Evolutionary conservation across 2,888 invertebrate species (phyloP), one percentile per base, ranked within the genome.

Genomic region (Branchellion lobata): DNA sequence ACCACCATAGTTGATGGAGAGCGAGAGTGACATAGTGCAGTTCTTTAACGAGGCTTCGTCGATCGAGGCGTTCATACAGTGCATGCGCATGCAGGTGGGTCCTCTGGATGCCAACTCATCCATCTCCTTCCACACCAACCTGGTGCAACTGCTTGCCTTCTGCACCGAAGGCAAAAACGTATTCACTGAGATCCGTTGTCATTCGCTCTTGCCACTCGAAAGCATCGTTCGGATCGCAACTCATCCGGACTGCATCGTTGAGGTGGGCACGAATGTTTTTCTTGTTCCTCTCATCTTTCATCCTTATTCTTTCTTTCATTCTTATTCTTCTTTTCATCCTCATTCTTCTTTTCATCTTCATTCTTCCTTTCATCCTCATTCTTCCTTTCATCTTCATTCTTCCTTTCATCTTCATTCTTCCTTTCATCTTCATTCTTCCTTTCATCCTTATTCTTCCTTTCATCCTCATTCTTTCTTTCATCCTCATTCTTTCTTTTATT

Each of bases 101-200:
- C 77, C 77, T 1, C 40, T 77, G 3, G 77, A 77, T 1, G 61
- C 36, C 3, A 18, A 65, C 8, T 77, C 77, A 3, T 24, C 65
- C 0, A n/a, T 77, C 18, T 24, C 27, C 61, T 77, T 57, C 40
- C 77, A 77, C 36, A 65, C 61, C 34, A 33, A 77, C 40, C 77
- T 77, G 5, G 77, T 77, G 5, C 61, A 77, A n/a, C 34, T 77
- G 34, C 40, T 77, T 2, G 77, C 77, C 27, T 77, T 27, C 33
- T 77, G 77, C 65, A 77, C 77, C 31, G 77, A 77, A 65, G 77
- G 77, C 1, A 77, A 77, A 36, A 77, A 77, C 33, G 77, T 77
- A 3, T 77, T 77, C 65, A 77, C 77, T 1, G 77, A 77, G 40
- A 77, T 77, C 65, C 31, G 77, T 18, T 77, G 77, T 65, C 77